phyloP scores from a whole-genome alignment of 37 sponge, comb jelly and placozoan genomes.

The Sycon ciliatum region DNA sequence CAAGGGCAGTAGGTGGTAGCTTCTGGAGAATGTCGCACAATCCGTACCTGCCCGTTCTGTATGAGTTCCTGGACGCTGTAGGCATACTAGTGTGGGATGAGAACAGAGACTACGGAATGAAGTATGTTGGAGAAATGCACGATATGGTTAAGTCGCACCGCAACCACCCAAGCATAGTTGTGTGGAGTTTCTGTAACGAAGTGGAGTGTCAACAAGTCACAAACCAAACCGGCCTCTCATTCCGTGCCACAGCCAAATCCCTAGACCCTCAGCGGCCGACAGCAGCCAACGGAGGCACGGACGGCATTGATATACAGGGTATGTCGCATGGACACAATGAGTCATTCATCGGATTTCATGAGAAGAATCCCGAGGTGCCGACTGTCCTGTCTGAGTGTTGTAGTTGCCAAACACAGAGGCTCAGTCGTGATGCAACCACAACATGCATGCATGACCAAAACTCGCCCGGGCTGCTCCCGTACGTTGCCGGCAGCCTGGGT shows the following conservation, averaged over 20 bases:
- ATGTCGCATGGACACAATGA: constrained; percentile 33
- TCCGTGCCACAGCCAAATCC: constrained; percentile 23
- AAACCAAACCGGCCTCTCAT: constrained; percentile 5
- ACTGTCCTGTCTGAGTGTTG: constrained; percentile 19
- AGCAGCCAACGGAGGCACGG: constrained; percentile 21
- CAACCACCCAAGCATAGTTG: constrained; percentile 50
- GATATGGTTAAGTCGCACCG: constrained; percentile 52
- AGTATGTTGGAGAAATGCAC: constrained; percentile 27
- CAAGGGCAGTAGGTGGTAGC: constrained; percentile 47
- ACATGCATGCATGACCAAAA: not conserved
- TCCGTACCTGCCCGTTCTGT: constrained; percentile 38
- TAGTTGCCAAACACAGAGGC: constrained; percentile 28
- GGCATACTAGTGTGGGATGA: constrained; percentile 56
- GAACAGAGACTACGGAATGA: constrained; percentile 38
- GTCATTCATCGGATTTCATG: constrained; percentile 28
- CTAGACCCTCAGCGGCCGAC: constrained; percentile 33
- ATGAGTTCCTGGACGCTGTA: constrained; percentile 34
- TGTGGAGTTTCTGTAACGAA: constrained; percentile 54
- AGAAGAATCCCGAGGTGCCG: constrained; percentile 34
- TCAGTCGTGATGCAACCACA: constrained; percentile 23
- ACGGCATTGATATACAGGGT: constrained; percentile 40
- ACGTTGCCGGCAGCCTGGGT: constrained; percentile 52
- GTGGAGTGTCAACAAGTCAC: constrained; percentile 25
- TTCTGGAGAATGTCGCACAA: constrained; percentile 58
- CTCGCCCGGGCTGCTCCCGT: no score